These are phyloP conservation scores for Sebastolobus altivelis DNA, from an alignment of 2,797 vertebrate genomes.

Conservation along the genomic window DNA sequence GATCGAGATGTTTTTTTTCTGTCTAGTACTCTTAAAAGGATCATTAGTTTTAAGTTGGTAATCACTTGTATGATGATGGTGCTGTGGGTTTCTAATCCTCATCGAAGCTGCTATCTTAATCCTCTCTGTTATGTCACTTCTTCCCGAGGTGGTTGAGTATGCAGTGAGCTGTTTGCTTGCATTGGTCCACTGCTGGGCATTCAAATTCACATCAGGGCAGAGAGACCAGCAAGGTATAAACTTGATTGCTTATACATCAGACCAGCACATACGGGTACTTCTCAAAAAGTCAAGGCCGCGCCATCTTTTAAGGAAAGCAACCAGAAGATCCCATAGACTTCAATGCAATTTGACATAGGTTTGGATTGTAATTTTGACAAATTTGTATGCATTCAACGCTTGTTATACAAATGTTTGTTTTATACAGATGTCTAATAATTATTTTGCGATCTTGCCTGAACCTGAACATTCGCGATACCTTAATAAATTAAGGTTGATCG, in stretches of 20 bases:
- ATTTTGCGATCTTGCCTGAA: too few relatives aligned
- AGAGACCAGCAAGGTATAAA: not conserved
- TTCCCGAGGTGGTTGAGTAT: not conserved
- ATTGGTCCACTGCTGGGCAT: slow-evolving; percentile 15
- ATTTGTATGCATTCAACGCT: too few relatives aligned
- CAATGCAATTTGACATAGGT: too few relatives aligned
- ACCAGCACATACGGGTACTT: too few relatives aligned
- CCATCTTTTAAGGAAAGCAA: too few relatives aligned
- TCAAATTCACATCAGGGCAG: not conserved
- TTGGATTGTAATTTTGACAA: too few relatives aligned
- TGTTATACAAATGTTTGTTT: too few relatives aligned
- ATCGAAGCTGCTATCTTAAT: slow-evolving; percentile 27
- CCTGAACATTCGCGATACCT: too few relatives aligned
- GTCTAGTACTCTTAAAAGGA: not conserved
- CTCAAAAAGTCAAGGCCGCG: too few relatives aligned
- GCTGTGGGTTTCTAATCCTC: slow-evolving; percentile 17
- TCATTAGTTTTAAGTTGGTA: not conserved
- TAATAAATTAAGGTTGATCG: too few relatives aligned
- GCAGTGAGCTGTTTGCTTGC: not conserved
- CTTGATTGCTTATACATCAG: not conserved
- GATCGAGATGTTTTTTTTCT: not conserved
- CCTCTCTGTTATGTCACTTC: not conserved
- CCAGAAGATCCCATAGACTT: too few relatives aligned
- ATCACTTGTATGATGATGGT: not conserved
- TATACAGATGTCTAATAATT: too few relatives aligned